Base-by-base conservation (phyloP, 2,113 vertebrate genomes). In the Chamaea fasciata region DNA sequence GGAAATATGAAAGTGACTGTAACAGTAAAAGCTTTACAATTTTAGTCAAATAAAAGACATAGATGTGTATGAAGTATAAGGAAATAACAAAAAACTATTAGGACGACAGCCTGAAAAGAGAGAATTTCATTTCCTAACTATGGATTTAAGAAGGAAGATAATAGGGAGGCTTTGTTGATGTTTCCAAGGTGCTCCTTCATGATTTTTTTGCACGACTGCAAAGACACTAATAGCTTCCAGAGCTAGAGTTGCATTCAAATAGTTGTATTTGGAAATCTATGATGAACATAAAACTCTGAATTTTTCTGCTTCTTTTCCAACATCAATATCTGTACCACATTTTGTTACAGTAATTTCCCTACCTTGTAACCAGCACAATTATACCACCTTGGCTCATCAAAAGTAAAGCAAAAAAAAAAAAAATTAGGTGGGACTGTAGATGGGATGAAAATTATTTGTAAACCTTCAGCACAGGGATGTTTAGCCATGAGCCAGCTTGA, bases 391-490 rank as follows among this genome's bases (percentile, higher is more conserved):
- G 6, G 21, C 41, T 77, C 27, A 70, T 41, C 28, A 69, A 46
- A 62, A 87, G 11, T 10, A 52, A 8, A 49, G 53, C 2, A 47
- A 21, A 30, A 42, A 22, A 30, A 42, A 22, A 3, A 15, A 49
- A 57, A 60, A 75, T 2, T 5, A 11, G 1, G 0, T 3, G 15
- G 5, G 9, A 55, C 7, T 33, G 6, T 35, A 47, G 10, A 42
- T 7, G 21, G 52, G 50, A 37, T 56, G 10, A 71, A 79, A 76
- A 50, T 47, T 5, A 71, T 68, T 91, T 76, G 12, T 42, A 79
- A 46, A 57, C 6, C 2, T 65, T 73, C 75, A 57, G 37, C 6
- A 26, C 28, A 64, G 71, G 24, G 15, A 49, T 41, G 18, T 27
- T 80, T 73, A 76, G 13, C 23, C 8, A 35, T 31, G 2, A 73